Percentiles rank a stretch among this genome's conserved stretches.
phyloP scores from a whole-genome alignment of 92 coral and sea anemone species.

The Porites cylindrica region DNA sequence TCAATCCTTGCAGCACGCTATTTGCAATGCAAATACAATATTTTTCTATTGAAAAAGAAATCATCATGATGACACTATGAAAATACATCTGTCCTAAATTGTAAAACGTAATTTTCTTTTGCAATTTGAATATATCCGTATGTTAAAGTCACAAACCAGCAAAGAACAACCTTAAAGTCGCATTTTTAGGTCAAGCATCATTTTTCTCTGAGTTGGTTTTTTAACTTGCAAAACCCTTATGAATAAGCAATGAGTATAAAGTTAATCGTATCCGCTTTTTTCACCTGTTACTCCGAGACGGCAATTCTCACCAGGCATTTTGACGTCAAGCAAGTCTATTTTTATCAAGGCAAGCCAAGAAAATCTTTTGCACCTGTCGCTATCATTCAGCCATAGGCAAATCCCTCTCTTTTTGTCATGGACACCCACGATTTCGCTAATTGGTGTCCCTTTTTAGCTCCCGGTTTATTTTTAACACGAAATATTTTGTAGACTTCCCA shows the following conservation, averaged over 20 bases:
- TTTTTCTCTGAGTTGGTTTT: constrained; percentile 5
- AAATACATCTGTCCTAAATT: neutral
- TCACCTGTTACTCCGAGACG: constrained; percentile 39
- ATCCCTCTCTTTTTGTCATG: constrained; percentile 44
- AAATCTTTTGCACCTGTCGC: constrained; percentile 42
- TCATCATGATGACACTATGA: neutral
- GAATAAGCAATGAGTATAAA: constrained; percentile 49
- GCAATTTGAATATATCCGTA: neutral
- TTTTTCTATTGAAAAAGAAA: neutral
- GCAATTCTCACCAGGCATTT: constrained; percentile 39
- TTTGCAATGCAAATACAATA: constrained; percentile 49
- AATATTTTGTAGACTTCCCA: constrained; percentile 48
- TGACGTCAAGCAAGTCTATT: constrained; percentile 53
- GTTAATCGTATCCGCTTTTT: constrained; percentile 37
- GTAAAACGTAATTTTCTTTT: neutral
- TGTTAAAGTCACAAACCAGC: neutral
- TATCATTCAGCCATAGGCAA: constrained; percentile 37
- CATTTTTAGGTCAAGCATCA: neutral
- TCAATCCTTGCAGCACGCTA: neutral
- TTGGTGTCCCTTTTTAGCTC: constrained; percentile 48
- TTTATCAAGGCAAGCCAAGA: constrained; percentile 47
- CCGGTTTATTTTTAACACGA: constrained; percentile 50
- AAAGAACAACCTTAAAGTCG: neutral
- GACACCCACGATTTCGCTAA: constrained; percentile 48
- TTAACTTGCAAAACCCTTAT: constrained; percentile 18